These are phyloP conservation scores for Crotalus viridis DNA, from an alignment of 2,113 vertebrate species.

Conservation along the genomic window DNA sequence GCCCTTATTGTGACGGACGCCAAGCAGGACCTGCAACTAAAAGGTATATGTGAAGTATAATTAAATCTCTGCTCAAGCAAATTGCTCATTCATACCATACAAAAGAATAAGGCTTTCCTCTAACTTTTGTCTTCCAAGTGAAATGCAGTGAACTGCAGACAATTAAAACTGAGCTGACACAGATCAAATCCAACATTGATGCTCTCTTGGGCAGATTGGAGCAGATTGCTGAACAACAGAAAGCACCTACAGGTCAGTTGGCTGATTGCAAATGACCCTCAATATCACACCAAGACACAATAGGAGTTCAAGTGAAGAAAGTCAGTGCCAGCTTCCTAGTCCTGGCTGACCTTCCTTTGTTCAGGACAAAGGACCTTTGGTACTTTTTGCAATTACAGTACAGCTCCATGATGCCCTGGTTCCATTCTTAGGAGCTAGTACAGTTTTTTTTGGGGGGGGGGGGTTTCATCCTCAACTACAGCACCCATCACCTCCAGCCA, in stretches of 20 bases:
- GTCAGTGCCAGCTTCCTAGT: not conserved
- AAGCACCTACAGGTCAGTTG: slow-evolving; percentile 74
- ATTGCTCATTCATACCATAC: not conserved
- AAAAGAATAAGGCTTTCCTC: not conserved
- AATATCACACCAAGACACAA: fast-evolving
- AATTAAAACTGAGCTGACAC: slow-evolving; percentile 90
- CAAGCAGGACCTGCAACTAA: slow-evolving; percentile 3
- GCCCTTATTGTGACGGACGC: not conserved
- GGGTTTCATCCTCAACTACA: not conserved
- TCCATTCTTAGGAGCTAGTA: not conserved
- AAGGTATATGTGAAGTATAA: not conserved
- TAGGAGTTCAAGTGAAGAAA: not conserved
- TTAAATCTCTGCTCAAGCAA: not conserved
- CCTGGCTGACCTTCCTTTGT: not conserved
- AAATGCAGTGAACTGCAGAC: slow-evolving; percentile 86
- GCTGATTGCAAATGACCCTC: fast-evolving
- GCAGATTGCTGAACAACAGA: slow-evolving; percentile 86
- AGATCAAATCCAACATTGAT: slow-evolving; percentile 94
- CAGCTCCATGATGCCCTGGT: not conserved
- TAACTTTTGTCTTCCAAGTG: slow-evolving; percentile 65
- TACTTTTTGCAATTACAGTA: not conserved
- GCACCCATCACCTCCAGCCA: not conserved
- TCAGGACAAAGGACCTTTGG: fast-evolving
- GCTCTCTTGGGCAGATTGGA: slow-evolving; percentile 88
- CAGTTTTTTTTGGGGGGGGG: too few relatives aligned